A percentile compares a stretch with the other conserved stretches of the same genome.
Evolutionary conservation across 2,797 vertebrate species (phyloP).

Genomic region (Siniperca undulata): DNA sequence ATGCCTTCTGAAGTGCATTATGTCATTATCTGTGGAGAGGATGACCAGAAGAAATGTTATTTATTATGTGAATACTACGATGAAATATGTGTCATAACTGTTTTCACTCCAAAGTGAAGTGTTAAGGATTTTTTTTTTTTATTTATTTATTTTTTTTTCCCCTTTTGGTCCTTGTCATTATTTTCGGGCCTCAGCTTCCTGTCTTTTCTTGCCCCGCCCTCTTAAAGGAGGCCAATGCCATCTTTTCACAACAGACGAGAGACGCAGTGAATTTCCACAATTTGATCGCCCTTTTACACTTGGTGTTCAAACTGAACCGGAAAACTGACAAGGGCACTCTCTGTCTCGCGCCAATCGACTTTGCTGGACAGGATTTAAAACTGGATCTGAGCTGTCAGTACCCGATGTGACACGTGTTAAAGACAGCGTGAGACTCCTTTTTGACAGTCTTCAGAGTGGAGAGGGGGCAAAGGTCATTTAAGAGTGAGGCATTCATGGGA

Average conservation of each 20-base stretch:
- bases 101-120: constrained; percentile 53
- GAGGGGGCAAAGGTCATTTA: not conserved
- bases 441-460: not conserved
- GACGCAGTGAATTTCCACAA: rapidly evolving
- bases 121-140: constrained; percentile 8
- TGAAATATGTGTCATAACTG: constrained; percentile 64
- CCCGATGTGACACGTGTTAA: not conserved
- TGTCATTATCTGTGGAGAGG: constrained; percentile 75
- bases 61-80: constrained; percentile 84
- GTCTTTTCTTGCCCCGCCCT: not conserved
- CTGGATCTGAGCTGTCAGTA: constrained; percentile 26
- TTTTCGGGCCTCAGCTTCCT: constrained; percentile 1
- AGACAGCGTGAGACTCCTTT: not conserved
- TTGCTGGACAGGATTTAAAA: constrained; percentile 38
- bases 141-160: not conserved
- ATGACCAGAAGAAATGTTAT: constrained; percentile 59
- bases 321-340: not conserved
- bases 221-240: not conserved
- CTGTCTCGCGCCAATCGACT: constrained; percentile 7
- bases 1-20: constrained; percentile 90
- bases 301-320: constrained; percentile 6
- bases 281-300: not conserved
- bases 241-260: constrained; percentile 9
- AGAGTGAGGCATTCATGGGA: not conserved
- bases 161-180: not conserved